These are phyloP conservation scores for Sapajus apella DNA, from an alignment of 2,113 vertebrate genomes.

Conservation along the genomic window DNA sequence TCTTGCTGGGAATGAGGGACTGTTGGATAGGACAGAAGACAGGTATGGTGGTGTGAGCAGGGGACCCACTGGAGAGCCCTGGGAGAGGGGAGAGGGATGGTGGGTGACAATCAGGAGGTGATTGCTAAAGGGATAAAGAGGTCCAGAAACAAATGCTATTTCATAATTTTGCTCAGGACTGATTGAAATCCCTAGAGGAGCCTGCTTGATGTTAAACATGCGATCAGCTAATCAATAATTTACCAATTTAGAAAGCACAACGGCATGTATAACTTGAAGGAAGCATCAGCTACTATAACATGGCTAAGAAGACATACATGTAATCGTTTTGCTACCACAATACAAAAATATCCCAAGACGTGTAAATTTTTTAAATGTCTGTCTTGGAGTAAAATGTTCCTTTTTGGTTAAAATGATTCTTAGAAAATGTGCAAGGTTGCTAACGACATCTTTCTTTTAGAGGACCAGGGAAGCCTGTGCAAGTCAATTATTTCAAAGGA, in stretches of 20 bases:
- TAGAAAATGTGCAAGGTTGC: not conserved
- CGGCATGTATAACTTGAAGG: slow-evolving; percentile 10
- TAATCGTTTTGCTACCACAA: not conserved
- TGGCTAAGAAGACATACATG: not conserved
- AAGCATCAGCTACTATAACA: not conserved
- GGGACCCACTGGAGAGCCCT: not conserved
- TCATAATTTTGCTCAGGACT: not conserved
- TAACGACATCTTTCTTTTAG: slow-evolving; percentile 15
- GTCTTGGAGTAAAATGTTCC: not conserved
- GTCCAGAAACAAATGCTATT: not conserved
- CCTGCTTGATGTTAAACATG: slow-evolving; percentile 33
- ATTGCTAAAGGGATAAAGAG: not conserved
- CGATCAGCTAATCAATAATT: slow-evolving; percentile 56
- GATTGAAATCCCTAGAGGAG: slow-evolving; percentile 14
- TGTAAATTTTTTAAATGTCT: not conserved
- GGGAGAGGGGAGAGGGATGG: not conserved
- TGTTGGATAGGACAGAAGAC: not conserved
- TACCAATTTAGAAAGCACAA: slow-evolving; percentile 45
- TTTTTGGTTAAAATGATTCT: not conserved
- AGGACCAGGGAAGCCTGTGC: not conserved
- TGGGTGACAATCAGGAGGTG: not conserved
- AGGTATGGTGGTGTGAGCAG: not conserved
- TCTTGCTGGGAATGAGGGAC: not conserved
- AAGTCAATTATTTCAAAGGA: slow-evolving; percentile 23
- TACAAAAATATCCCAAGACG: slow-evolving; percentile 13